Evolutionary conservation across 2,797 vertebrate genomes (phyloP).

Genomic region (Microctenopoma lineatum): DNA sequence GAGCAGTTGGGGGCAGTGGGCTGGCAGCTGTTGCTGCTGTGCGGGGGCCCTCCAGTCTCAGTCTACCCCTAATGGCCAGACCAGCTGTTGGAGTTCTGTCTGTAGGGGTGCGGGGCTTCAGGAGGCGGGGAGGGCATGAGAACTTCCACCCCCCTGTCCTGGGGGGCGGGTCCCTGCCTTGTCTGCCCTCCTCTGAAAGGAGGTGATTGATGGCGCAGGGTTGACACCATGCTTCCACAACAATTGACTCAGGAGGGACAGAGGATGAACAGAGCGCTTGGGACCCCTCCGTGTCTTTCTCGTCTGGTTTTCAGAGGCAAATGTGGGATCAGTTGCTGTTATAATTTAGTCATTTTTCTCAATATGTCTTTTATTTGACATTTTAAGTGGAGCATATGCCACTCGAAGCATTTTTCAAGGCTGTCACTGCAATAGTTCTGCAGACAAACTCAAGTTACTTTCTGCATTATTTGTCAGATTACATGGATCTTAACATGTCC

Average conservation of each 20-base stretch:
- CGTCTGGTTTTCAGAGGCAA: slow-evolving; percentile 82
- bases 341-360: slow-evolving; percentile 86
- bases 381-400: slow-evolving; percentile 81
- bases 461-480: slow-evolving; percentile 75
- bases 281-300: slow-evolving; percentile 81
- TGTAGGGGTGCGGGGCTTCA: slow-evolving; percentile 80
- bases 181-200: slow-evolving; percentile 86
- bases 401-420: slow-evolving; percentile 70
- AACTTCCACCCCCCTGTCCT: slow-evolving; percentile 87
- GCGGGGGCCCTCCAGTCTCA: slow-evolving; percentile 82
- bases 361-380: slow-evolving; percentile 83
- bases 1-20: slow-evolving; percentile 75
- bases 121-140: slow-evolving; percentile 89
- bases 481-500: slow-evolving; percentile 65
- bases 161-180: slow-evolving; percentile 84
- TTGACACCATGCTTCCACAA: slow-evolving; percentile 86
- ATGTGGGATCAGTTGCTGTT: slow-evolving; percentile 83
- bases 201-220: slow-evolving; percentile 87
- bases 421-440: slow-evolving; percentile 48
- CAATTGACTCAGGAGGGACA: slow-evolving; percentile 85
- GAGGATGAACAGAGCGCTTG: slow-evolving; percentile 81
- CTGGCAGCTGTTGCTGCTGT: slow-evolving; percentile 87
- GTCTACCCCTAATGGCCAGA: slow-evolving; percentile 86
- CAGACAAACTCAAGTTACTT: slow-evolving; percentile 55
- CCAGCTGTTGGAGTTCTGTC: slow-evolving; percentile 88